Conservation (phyloP, 2,888 invertebrate genomes). For the Caenorhabditis doughertyi region DNA sequence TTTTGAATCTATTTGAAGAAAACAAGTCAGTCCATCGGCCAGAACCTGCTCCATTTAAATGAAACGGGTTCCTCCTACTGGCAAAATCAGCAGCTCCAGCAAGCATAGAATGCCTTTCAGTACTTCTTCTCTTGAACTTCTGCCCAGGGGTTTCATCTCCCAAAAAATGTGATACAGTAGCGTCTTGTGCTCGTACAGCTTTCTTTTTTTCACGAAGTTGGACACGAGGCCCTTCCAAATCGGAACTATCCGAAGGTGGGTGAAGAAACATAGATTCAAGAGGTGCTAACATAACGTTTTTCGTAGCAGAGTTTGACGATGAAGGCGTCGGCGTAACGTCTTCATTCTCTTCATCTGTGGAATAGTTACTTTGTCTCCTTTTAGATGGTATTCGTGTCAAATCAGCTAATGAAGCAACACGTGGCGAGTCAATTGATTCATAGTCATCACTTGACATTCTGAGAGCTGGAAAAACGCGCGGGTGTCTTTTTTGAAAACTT, state of each 20-base stretch:
- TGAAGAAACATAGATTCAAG: slow-evolving; percentile 28
- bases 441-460: slow-evolving; percentile 53
- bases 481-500: too few species aligned
- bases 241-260: slow-evolving; percentile 18
- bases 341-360: slow-evolving; percentile 37
- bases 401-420: slow-evolving; percentile 54
- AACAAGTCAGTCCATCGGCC: slow-evolving; percentile 69
- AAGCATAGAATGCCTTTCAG: slow-evolving; percentile 69
- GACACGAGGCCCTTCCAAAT: slow-evolving; percentile 21
- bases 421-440: slow-evolving; percentile 49
- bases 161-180: slow-evolving; percentile 53
- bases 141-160: slow-evolving; percentile 28
- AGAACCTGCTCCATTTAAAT: slow-evolving; percentile 32
- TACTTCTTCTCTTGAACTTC: slow-evolving; percentile 62
- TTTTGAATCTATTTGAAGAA: slow-evolving; percentile 67
- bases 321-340: slow-evolving; percentile 48
- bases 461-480: too few species aligned
- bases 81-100: slow-evolving; percentile 65
- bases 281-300: slow-evolving; percentile 38
- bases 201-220: slow-evolving; percentile 53
- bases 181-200: slow-evolving; percentile 16
- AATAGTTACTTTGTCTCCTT: not conserved
- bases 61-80: slow-evolving; percentile 61
- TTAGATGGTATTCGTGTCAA: slow-evolving; percentile 14
- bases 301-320: slow-evolving; percentile 25